Evolutionary conservation across 1,140 invertebrate genomes (phyloP).

Genomic region (Dermatophagoides farinae): DNA sequence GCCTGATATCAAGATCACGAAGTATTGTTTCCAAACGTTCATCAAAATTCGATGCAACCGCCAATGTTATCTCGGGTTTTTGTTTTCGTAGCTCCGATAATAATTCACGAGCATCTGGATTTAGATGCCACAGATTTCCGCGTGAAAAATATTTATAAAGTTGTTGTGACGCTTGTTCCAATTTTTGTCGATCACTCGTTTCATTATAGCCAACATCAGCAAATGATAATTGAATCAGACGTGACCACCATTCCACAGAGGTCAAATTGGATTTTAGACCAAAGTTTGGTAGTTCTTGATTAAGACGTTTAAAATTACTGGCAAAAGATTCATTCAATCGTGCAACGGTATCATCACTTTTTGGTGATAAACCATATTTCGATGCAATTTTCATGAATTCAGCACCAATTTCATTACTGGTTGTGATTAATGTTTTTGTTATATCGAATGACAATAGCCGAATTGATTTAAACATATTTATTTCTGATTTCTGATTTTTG

Average conservation of each 20-base stretch:
- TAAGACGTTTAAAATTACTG: conserved; percentile 37
- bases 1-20: conserved; percentile 35
- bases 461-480: background rate
- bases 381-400: conserved; percentile 46
- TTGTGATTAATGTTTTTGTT: conserved; percentile 56
- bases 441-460: conserved; percentile 54
- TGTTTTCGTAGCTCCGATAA: conserved; percentile 32
- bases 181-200: conserved; percentile 22
- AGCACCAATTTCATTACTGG: conserved; percentile 42
- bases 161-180: conserved; percentile 35
- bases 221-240: conserved; percentile 42
- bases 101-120: conserved; percentile 38
- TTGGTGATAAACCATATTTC: conserved; percentile 36
- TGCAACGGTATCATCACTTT: conserved; percentile 22
- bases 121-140: conserved; percentile 43
- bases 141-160: conserved; percentile 43
- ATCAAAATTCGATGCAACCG: conserved; percentile 73
- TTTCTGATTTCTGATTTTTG: background rate
- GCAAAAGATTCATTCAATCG: conserved; percentile 40
- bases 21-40: conserved; percentile 47
- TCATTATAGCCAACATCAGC: conserved; percentile 22
- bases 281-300: conserved; percentile 51
- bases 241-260: conserved; percentile 61
- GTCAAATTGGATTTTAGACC: conserved; percentile 41
- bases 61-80: conserved; percentile 25